Base-by-base conservation (phyloP, 2,113 vertebrate genomes). In the Romanogobio albipinnatus region DNA sequence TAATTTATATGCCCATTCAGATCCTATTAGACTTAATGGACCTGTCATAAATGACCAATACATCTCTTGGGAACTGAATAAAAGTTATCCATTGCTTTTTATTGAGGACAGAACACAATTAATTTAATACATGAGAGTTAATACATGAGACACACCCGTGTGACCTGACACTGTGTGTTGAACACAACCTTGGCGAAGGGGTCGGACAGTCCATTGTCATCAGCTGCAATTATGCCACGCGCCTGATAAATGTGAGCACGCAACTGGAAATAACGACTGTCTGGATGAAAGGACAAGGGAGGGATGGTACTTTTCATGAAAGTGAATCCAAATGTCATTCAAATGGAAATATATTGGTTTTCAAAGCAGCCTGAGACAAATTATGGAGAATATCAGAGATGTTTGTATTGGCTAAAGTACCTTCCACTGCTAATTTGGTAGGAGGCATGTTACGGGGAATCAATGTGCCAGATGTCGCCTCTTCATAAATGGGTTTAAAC, bases 181-280 rank as follows among this genome's bases (percentile, higher is more conserved):
- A 99, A 98, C 64, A 99, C 89, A 24, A 98, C 96, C 86, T 89
- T 95, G 1, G 93, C 93, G 70, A 97, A 99, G 2, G 97, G 97
- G 90, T 98, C 95, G 0, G 97, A 98, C 83, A 99, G 94, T 70
- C 98, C 98, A 7, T 96, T 96, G 78, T 96, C 95, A 83, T 97
- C 96, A 1, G 97, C 97, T 33, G 97, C 95, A 76, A 97, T 89
- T 83, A 99, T 93, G 8, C 97, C 96, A 62, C 96, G 94, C 2
- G 96, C 97, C 93, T 99, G 97, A 90, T 99, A 99, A 62, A 99
- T 56, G 87, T 98, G 97, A 82, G 96, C 97, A 82, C 95, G 92
- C 9, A 99, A 94, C 93, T 99, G 97, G 93, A 97, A 99, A 90
- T 97, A 99, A 70, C 95, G 96, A 85, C 94, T 94, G 89, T 95